Percentiles rank a stretch among this genome's conserved stretches.
phyloP scores from a whole-genome alignment of 2,888 invertebrate species.

The Andrena trimmerana region DNA sequence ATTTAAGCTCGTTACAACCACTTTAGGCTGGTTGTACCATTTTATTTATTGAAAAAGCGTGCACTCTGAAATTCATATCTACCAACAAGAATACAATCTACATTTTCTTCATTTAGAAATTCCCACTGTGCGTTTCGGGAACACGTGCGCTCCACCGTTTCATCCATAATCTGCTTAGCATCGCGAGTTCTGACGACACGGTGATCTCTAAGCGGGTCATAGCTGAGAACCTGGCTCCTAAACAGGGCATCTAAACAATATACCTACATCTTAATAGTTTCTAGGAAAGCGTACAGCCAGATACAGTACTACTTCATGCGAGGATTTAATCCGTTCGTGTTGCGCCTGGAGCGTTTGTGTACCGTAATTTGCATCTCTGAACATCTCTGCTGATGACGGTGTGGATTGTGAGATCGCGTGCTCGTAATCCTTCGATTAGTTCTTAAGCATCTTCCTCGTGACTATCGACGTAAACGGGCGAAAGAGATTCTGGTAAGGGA shows the following conservation, averaged over 20 bases:
- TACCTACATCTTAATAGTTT: neutral
- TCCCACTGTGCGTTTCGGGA: neutral
- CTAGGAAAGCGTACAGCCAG: neutral
- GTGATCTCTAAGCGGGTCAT: neutral
- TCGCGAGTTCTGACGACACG: neutral
- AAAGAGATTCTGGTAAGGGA: neutral
- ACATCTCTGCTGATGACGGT: neutral
- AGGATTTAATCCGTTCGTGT: slow-evolving; percentile 39
- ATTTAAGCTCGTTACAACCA: too few species aligned
- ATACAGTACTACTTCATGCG: neutral
- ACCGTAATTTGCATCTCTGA: slow-evolving; percentile 31
- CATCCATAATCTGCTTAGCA: neutral
- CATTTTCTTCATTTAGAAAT: neutral
- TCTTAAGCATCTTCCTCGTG: neutral
- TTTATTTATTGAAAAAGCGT: too few species aligned
- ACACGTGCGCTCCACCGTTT: slow-evolving; percentile 10
- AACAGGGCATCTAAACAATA: slow-evolving; percentile 2
- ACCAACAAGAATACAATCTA: neutral
- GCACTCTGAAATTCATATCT: neutral
- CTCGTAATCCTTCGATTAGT: neutral
- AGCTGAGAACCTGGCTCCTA: neutral
- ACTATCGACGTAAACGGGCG: neutral
- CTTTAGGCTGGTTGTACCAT: too few species aligned
- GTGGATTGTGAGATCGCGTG: slow-evolving; percentile 11
- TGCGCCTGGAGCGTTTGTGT: slow-evolving; percentile 29